phyloP scores from a whole-genome alignment of 2,888 invertebrate species.

The Pilophorus perplexus region DNA sequence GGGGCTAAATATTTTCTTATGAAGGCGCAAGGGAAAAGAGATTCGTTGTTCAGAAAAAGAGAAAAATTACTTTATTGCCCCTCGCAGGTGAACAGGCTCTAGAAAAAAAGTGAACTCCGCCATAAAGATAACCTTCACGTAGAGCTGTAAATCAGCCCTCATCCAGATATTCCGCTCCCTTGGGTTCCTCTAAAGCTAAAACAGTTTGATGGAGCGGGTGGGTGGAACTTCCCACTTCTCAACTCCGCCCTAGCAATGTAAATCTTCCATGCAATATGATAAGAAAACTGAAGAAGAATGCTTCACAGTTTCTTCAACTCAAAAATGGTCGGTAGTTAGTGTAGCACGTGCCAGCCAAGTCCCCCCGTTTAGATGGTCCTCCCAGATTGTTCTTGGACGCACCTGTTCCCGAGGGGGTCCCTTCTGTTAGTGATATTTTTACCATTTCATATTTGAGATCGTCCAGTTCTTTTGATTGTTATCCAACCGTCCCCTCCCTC shows the following conservation, averaged over 20 bases:
- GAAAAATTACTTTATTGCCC: not conserved
- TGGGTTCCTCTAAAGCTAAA: not conserved
- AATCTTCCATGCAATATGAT: conserved; percentile 40
- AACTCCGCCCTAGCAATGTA: not conserved
- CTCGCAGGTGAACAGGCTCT: not conserved
- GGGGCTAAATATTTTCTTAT: too few species aligned
- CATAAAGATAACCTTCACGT: conserved; percentile 10
- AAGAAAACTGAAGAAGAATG: conserved; percentile 28
- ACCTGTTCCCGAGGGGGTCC: conserved; percentile 17
- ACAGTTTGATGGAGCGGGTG: conserved; percentile 6
- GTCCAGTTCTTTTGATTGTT: conserved; percentile 26
- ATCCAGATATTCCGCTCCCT: conserved; percentile 10
- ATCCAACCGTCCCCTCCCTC: conserved; percentile 13
- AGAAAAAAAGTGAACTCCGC: not conserved
- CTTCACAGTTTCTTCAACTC: not conserved
- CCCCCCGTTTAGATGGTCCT: conserved; percentile 14
- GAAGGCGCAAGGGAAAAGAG: too few species aligned
- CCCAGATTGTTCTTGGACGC: conserved; percentile 18
- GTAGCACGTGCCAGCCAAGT: conserved; percentile 15
- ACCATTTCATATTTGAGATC: conserved; percentile 32
- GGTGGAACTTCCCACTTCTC: too few species aligned
- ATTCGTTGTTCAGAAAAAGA: not conserved
- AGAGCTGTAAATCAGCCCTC: conserved; percentile 8
- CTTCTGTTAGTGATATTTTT: conserved; percentile 23
- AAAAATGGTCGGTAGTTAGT: not conserved